Evolutionary conservation across 2,888 invertebrate species (phyloP).

Genomic region (Prosapia bicincta): DNA sequence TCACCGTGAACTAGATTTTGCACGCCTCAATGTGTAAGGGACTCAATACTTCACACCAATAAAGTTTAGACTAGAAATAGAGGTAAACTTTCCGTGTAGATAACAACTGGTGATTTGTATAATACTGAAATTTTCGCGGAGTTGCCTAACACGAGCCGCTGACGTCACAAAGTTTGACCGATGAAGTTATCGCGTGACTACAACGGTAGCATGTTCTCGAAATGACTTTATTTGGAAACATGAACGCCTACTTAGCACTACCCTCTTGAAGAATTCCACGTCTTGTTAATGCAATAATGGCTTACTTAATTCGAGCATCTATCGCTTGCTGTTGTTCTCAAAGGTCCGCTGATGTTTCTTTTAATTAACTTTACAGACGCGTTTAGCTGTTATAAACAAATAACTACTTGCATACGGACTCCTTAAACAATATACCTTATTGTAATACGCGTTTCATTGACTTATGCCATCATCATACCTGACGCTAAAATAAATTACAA

Average conservation of each 20-base stretch:
- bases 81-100: background rate
- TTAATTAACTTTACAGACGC: too few relatives aligned
- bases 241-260: background rate
- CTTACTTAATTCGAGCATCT: too few relatives aligned
- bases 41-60: background rate
- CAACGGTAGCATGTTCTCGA: background rate
- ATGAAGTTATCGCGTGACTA: background rate
- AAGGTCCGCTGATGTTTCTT: too few relatives aligned
- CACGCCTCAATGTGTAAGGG: background rate
- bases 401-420: too few relatives aligned
- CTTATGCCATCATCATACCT: too few relatives aligned
- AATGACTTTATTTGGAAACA: background rate
- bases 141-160: background rate
- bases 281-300: background rate
- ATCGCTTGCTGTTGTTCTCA: too few relatives aligned
- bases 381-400: too few relatives aligned
- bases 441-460: too few relatives aligned
- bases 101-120: background rate
- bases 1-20: background rate
- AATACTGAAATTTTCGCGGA: background rate
- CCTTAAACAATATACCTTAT: too few relatives aligned
- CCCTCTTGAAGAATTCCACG: background rate
- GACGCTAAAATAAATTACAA: too few relatives aligned
- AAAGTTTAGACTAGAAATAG: too few relatives aligned
- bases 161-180: background rate